Base-by-base conservation (phyloP, 2,113 vertebrate genomes). In the Petromus typicus region DNA sequence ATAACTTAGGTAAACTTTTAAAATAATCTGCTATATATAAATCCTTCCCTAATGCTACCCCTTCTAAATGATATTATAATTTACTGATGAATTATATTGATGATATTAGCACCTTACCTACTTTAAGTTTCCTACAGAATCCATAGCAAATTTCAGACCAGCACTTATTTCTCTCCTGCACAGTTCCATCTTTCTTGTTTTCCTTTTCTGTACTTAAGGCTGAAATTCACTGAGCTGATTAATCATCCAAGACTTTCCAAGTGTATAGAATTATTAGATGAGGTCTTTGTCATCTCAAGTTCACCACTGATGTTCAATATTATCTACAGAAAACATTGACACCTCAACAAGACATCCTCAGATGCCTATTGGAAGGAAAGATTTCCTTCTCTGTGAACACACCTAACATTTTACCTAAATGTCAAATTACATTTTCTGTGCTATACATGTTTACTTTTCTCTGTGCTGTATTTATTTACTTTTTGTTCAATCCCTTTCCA, bases 41-140 rank as follows among this genome's bases (percentile, higher is more conserved):
- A 14, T 25, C 8, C 3, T 51, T 93, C 30, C 7, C 18, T 48
- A 66, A 37, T 89, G 51, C 57, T 37, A 80, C 37, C 18, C 8
- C 11, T 96, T 75, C 76, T 18, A 93, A 56, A 11, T 87, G 20
- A 88, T 79, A 56, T 48, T 76, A 48, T 40, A 88, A 78, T 66
- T 95, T 87, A 45, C 23, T 78, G 6, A 23, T 48, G 43, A 2
- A 48, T 27, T 87, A 22, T 22, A 20, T 45, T 82, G 56, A 30
- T 88, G 32, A 10, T 22, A 40, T 82, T 78, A 87, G 18, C 2
- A 92, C 3, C 0, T n/a, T 56, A 61, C 63, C n/a, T 40, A 76
- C 14, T 1, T 23, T 66, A 85, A 11, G 18, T 90, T 89, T 82
- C 66, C n/a, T 63, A 40, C 18, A 54, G 16, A 43, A 17, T 56